Conservation (phyloP, 2,113 vertebrate species). For the Elaphurus davidianus region DNA sequence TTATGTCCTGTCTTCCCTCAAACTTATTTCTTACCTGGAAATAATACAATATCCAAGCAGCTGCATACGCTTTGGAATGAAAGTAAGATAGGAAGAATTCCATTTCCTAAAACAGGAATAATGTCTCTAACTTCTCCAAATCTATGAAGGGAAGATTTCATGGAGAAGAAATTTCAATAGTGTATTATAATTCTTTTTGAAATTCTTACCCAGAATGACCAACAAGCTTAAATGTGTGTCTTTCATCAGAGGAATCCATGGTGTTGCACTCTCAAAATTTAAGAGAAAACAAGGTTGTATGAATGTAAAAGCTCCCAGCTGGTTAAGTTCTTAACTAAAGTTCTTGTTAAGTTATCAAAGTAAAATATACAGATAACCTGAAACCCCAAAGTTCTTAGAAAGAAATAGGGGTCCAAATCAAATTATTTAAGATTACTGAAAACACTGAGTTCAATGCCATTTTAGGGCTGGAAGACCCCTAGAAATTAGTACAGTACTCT, state of each 20-base stretch:
- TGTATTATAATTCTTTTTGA: neutral
- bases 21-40: constrained; percentile 34
- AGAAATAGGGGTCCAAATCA: neutral
- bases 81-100: neutral
- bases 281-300: neutral
- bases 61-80: neutral
- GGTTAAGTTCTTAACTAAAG: neutral
- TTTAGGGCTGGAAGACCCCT: neutral
- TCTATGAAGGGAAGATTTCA: neutral
- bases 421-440: neutral
- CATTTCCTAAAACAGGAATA: neutral
- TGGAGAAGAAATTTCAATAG: neutral
- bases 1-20: constrained; percentile 6
- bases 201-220: neutral
- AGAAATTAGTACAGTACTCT: neutral
- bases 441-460: neutral
- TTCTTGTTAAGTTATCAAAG: neutral
- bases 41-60: neutral
- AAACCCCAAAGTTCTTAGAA: neutral
- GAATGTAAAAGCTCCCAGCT: neutral
- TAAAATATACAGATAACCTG: neutral
- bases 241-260: neutral
- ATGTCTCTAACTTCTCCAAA: neutral
- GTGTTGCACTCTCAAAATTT: neutral
- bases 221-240: neutral